Evolutionary conservation across 2,888 invertebrate genomes (phyloP), one percentile per base, ranked within the genome.

Genomic region (Tanypteryx hageni): DNA sequence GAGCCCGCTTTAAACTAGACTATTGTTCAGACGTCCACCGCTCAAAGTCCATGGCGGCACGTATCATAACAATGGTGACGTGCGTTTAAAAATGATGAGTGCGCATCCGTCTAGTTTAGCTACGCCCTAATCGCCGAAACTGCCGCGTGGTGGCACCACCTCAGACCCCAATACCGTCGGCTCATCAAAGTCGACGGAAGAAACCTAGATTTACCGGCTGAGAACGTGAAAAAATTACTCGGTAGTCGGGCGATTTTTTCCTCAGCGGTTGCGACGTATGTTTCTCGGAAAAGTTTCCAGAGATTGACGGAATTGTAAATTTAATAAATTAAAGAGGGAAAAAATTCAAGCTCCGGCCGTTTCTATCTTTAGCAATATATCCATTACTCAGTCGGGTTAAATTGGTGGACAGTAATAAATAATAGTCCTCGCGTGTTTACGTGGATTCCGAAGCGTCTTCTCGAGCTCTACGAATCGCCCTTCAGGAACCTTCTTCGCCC

Each of bases 21-120:
- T 16, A 85, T 85, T 85, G 59, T 85, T 85, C 85, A 27, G 22
- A 57, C 59, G 57, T 57, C 57, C 84, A 61, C 61, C 85, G 11
- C 59, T 58, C 83, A 57, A 83, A 10, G 83, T 16, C 83, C 57
- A 4, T 8, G 11, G 16, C 16, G 18, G 59, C 85, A 31, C 14
- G 10, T 22, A 27, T 7, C 85, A 18, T 44, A 85, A 85, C 85
- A 85, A 85, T 85, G 59, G 22, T 3, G 22, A 57, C 58, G n/a
- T n/a, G 85, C 22, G 22, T 59, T 85, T 9, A 85, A 59, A 85
- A 22, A 3, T 27, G 83, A 44, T 8, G 83, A n/a, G 83, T n/a
- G 57, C 85, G 58, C 85, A 85, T 85, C 59, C 85, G 85, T 16
- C 85, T 85, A 85, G 57, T 85, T 85, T 85, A 85, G 85, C 59